Evolutionary conservation across 2,797 vertebrate genomes (phyloP), one percentile per base, ranked within the genome.

Genomic region (Rachycentron canadum): DNA sequence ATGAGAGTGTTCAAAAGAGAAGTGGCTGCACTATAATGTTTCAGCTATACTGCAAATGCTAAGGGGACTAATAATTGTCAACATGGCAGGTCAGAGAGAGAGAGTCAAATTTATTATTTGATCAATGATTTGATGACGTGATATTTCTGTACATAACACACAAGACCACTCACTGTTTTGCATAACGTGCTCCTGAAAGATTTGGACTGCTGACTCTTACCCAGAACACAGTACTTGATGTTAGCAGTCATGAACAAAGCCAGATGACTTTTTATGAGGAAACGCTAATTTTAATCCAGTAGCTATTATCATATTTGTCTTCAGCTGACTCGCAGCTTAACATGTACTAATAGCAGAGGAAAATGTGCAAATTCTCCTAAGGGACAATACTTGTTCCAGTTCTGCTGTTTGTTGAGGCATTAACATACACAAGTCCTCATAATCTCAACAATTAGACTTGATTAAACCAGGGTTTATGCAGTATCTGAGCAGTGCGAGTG

Each of bases 361-460:
- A 84, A 86, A 83, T 74, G 79, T 81, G 66, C 79, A 88, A 91
- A 91, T 73, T 83, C 84, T 86, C 90, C 88, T 76, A 4, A 49
- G 84, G 82, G 89, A 88, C 85, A 79, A 53, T 72, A 59, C 81
- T 74, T 71, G 76, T 89, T 91, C 88, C 90, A 91, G 84, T 84
- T 89, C 77, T 69, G 61, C 76, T 91, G 85, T 90, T 93, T 93
- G 88, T 81, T 10, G 66, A 87, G 71, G 88, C 86, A 91, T 90
- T 93, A 89, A 77, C 85, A 85, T 83, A 78, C 79, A 86, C 84
- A 70, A 88, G 86, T 87, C 88, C 86, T 86, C 78, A 70, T 92
- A 91, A 93, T 93, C 88, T 90, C 80, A 16, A 87, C 87, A 88
- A 89, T 93, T 92, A 92, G 76, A 71, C 69, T 86, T 88, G 88